These are phyloP conservation scores for Prionace glauca DNA, from an alignment of 2,797 vertebrate genomes.

Conservation along the genomic window DNA sequence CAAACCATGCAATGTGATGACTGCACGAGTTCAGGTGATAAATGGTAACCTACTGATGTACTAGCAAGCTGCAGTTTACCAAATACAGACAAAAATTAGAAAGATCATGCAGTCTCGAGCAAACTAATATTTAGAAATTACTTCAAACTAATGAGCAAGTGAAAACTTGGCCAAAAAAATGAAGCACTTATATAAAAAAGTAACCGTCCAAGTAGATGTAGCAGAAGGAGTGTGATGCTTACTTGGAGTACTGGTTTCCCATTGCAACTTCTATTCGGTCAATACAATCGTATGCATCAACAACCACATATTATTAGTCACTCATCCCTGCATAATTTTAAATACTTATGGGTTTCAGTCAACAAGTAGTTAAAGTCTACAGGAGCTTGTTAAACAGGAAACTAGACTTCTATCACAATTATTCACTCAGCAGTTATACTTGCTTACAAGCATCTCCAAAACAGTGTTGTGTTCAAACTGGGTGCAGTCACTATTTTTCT, in stretches of 20 bases:
- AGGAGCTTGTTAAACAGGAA: slow-evolving; percentile 2
- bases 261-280: slow-evolving; percentile 3
- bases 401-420: not conserved
- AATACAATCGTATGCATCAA: not conserved
- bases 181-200: not conserved
- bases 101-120: too few species aligned
- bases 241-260: not conserved
- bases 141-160: not conserved
- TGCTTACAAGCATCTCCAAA: not conserved
- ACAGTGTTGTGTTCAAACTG: not conserved
- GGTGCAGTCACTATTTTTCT: not conserved
- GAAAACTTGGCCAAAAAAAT: not conserved
- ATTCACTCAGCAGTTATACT: not conserved
- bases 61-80: not conserved
- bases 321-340: not conserved
- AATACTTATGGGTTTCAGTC: not conserved
- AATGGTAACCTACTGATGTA: not conserved
- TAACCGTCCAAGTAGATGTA: not conserved
- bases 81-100: not conserved
- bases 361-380: not conserved
- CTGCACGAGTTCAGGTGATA: not conserved
- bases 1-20: not conserved
- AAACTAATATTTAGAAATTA: not conserved
- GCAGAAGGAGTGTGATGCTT: not conserved
- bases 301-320: not conserved